Evolutionary conservation across 2,113 vertebrate genomes (phyloP), one percentile per base, ranked within the genome.

Genomic region (Ascaphus truei): DNA sequence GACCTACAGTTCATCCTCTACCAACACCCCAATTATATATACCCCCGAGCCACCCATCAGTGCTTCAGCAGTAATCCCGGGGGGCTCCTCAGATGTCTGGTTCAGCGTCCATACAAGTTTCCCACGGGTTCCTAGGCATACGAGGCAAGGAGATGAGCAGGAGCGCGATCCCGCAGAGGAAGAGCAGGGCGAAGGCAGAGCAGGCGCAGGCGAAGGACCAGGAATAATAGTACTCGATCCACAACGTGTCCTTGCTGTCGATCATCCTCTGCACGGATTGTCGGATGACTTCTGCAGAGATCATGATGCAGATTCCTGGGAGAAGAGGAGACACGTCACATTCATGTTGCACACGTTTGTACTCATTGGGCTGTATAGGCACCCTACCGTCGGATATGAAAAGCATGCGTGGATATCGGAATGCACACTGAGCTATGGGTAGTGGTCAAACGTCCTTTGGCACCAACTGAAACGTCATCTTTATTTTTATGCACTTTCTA

Each of bases 91-190:
- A 92, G 75, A 88, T 86, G 16, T 98, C 95, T 0, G 91, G 94
- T 31, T 97, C 95, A 0, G 95, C 94, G 0, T 99, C 97, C 95
- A 98, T 98, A 87, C 97, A 99, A 25, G 90, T 93, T 83, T 99
- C 97, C 97, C 97, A 99, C 1, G 96, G 95, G 77, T 98, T 96
- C 80, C 83, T 90, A 58, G 97, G 97, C 92, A 99, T 98, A 18
- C 92, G 94, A 9, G 97, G 97, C 88, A 99, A 91, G 3, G 97
- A 94, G 51, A 98, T 89, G 30, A 98, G 41, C 16, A 99, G 88
- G 7, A 99, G 94, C 10, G 79, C 71, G 0, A 98, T 79, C 55
- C 96, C 95, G 0, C 87, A 88, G 59, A 98, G 77, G 65, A 98
- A 95, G 68, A 98, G 95, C 59, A 99, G 87, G 58, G 91, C 76